phyloP scores from a whole-genome alignment of 37 sponge, comb jelly and placozoan genomes.

The Dysidea cf. avara region DNA sequence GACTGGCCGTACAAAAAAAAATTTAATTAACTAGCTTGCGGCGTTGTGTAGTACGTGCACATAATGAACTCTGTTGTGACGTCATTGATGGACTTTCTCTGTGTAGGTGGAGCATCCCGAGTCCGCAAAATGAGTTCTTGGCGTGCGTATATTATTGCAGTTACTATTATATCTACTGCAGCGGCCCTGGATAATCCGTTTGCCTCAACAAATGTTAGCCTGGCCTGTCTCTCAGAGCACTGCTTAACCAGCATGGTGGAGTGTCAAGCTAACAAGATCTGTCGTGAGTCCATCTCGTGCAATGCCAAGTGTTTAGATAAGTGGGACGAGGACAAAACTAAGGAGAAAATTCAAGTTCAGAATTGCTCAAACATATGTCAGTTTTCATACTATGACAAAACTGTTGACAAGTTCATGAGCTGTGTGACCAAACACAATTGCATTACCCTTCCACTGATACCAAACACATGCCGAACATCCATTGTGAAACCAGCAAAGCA shows the following conservation, averaged over 20 bases:
- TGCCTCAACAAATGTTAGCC: no score
- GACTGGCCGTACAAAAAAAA: no score
- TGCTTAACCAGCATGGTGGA: neutral
- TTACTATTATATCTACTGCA: no score
- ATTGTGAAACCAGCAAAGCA: constrained; percentile 3
- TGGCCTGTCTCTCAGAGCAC: constrained; percentile 3
- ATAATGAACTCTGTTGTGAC: no score
- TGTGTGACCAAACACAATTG: constrained; percentile 8
- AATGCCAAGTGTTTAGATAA: neutral
- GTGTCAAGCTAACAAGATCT: neutral
- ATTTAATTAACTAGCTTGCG: no score
- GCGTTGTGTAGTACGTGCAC: no score
- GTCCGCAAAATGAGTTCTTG: no score
- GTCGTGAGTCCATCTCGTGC: neutral
- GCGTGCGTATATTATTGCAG: no score
- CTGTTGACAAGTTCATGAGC: neutral
- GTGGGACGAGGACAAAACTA: constrained; percentile 14
- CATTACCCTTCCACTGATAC: constrained; percentile 8
- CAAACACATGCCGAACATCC: constrained; percentile 8
- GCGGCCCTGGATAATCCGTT: no score
- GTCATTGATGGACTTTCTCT: no score
- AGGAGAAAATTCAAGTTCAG: constrained; percentile 7
- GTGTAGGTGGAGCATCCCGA: no score
- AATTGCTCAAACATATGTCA: constrained; percentile 13
- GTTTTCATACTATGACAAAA: neutral